Percentiles rank a stretch among this genome's conserved stretches.
phyloP scores from a whole-genome alignment of 2,113 vertebrate species.

The Aegotheles bennettii region DNA sequence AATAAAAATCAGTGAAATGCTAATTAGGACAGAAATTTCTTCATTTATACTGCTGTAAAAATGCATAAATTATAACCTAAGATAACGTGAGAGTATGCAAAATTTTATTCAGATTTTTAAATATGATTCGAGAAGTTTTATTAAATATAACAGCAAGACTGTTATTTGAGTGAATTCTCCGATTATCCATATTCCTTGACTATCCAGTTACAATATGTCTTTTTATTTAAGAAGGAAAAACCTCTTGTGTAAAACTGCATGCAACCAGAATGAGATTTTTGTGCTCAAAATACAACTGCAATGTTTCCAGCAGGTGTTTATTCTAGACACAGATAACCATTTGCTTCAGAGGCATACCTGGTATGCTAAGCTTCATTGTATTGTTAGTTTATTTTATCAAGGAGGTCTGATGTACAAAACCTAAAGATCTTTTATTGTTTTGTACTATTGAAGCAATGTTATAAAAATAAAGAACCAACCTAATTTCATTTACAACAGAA shows the following conservation, averaged over 20 bases:
- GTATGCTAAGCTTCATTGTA: not conserved
- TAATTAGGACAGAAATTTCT: not conserved
- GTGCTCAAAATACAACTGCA: not conserved
- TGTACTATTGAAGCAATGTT: not conserved
- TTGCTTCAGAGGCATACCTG: not conserved
- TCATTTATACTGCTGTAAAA: not conserved
- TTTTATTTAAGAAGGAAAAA: not conserved
- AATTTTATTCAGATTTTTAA: not conserved
- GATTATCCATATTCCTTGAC: not conserved
- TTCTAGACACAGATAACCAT: not conserved
- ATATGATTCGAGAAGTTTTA: not conserved
- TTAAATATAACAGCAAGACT: not conserved
- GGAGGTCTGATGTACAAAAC: not conserved
- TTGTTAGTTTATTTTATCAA: not conserved
- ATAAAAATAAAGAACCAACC: not conserved
- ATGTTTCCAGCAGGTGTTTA: not conserved
- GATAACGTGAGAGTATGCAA: not conserved
- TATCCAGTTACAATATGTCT: not conserved
- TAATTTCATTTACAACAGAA: not conserved
- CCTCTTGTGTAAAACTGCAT: not conserved
- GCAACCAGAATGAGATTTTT: not conserved
- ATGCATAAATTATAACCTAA: not conserved
- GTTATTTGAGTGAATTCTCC: not conserved
- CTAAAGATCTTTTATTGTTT: not conserved
- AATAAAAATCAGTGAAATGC: not conserved